Base-by-base conservation (phyloP, 2,113 vertebrate genomes). In the Heteronetta atricapilla region DNA sequence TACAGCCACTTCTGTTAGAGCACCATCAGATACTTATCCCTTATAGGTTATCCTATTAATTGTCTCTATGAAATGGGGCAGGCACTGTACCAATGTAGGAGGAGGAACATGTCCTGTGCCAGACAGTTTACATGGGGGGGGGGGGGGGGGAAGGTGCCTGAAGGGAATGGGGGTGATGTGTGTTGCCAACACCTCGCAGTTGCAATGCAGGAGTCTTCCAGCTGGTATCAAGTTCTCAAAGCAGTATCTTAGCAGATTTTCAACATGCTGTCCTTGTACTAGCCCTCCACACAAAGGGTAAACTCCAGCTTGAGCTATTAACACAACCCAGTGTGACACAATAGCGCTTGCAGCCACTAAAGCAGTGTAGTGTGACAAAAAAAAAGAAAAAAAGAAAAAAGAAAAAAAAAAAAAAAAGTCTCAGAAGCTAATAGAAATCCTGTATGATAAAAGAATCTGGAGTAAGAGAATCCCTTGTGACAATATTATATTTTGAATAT, bases 401-500 rank as follows among this genome's bases (percentile, higher is more conserved):
- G 6, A 44, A 77, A 88, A 48, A 21, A 46, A 42, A 15, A 42
- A 42, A 15, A 44, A 77, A 88, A 80, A 38, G 79, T 40, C 69
- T 17, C 40, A 82, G 58, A 52, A 36, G 44, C 58, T 92, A 90
- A 95, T 86, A 52, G 93, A 79, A 94, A 96, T 53, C 53, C 83
- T 95, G 44, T 40, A 53, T 59, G 53, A 62, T 40, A 58, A 68
- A 93, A 90, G 92, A 75, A 95, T 69, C 42, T 69, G 21, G 80
- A 82, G 44, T 58, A 90, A 84, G 92, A 93, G 86, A 96, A 95
- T 95, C 92, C 81, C 67, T 93, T 96, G 74, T 80, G 88, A 89
- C 95, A 95, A 93, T 94, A 97, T 97, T 96, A 44, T 94, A 90
- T 95, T 90, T 89, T 42, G 75, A 94, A 90, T 80, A 80, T 95